These are phyloP conservation scores for Ischnus inquisitorius DNA, from an alignment of 2,888 invertebrate species.

Conservation along the genomic window DNA sequence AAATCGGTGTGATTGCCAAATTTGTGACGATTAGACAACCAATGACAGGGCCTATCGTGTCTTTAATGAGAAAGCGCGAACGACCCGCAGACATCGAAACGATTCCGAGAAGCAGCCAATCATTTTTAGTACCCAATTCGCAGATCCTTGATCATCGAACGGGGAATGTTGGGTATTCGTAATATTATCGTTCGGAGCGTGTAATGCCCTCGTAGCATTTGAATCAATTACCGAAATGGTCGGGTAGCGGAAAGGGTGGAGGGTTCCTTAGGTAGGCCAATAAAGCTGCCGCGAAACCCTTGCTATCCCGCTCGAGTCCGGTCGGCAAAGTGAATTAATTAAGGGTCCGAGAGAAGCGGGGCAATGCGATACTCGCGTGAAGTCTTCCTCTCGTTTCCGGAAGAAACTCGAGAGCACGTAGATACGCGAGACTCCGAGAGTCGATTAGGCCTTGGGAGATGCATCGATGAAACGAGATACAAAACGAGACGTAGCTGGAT, in stretches of 20 bases:
- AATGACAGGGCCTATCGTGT: conserved; percentile 12
- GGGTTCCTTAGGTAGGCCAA: conserved; percentile 73
- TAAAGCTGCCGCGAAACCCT: conserved; percentile 69
- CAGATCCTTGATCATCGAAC: no score
- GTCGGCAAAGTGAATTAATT: conserved; percentile 82
- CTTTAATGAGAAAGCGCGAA: background rate
- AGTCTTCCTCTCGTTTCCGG: conserved; percentile 54
- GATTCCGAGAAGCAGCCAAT: background rate
- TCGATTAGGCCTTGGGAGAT: conserved; percentile 41
- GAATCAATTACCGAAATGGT: conserved; percentile 80
- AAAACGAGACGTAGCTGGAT: conserved; percentile 39
- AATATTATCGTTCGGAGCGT: conserved; percentile 62
- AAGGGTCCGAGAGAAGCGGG: conserved; percentile 74
- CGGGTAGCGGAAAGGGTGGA: background rate
- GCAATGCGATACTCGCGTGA: conserved; percentile 53
- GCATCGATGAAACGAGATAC: conserved; percentile 46
- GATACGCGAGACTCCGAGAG: conserved; percentile 45
- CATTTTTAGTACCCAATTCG: no score
- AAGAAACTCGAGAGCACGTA: conserved; percentile 51
- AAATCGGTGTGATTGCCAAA: conserved; percentile 35
- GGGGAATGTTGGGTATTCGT: conserved; percentile 38
- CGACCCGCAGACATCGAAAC: background rate
- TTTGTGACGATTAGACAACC: conserved; percentile 37
- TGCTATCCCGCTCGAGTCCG: conserved; percentile 77
- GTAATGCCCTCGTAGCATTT: conserved; percentile 79